Percentiles rank a stretch among this genome's conserved stretches.
phyloP scores from a whole-genome alignment of 2,113 vertebrate genomes.

The Tragelaphus scriptus region DNA sequence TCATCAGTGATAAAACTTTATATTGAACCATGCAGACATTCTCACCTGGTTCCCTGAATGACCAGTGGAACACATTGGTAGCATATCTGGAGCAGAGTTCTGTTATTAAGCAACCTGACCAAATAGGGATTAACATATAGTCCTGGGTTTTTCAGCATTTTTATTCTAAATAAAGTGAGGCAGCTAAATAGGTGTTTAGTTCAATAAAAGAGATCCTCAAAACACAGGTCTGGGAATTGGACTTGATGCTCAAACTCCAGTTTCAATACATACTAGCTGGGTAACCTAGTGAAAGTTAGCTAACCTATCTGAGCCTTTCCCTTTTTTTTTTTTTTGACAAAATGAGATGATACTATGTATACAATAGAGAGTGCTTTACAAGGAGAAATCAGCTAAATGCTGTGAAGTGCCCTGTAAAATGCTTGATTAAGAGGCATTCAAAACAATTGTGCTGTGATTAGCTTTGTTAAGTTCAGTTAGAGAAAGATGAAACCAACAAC shows the following conservation, averaged over 20 bases:
- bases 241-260: not conserved
- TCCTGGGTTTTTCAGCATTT: not conserved
- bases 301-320: not conserved
- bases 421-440: not conserved
- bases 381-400: not conserved
- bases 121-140: not conserved
- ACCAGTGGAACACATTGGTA: not conserved
- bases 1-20: not conserved
- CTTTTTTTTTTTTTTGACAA: not conserved
- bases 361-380: not conserved
- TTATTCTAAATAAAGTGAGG: not conserved
- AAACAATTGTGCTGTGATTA: not conserved
- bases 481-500: not conserved
- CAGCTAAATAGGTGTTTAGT: not conserved
- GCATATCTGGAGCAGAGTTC: not conserved
- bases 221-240: not conserved
- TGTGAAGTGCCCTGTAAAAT: not conserved
- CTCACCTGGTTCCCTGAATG: not conserved
- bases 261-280: not conserved
- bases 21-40: not conserved
- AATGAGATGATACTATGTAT: not conserved
- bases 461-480: conserved; percentile 11
- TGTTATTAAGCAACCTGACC: not conserved
- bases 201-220: not conserved
- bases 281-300: not conserved